Conservation (phyloP, 2,113 vertebrate species). For the Neomonachus schauinslandi region DNA sequence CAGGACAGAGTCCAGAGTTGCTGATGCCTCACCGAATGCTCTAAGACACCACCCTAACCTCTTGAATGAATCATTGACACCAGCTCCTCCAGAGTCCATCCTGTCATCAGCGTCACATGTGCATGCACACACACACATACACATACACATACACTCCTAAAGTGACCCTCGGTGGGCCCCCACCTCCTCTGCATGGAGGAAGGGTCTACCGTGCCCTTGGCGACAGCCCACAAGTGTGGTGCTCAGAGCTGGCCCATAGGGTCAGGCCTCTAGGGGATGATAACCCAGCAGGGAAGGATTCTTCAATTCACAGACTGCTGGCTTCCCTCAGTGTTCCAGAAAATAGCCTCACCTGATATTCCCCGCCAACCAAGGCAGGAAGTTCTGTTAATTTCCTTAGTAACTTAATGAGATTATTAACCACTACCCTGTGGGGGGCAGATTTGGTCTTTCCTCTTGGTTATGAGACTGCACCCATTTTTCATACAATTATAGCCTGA, state of each 20-base stretch:
- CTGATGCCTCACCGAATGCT: neutral
- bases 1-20: neutral
- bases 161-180: neutral
- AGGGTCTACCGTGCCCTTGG: neutral
- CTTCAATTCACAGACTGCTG: neutral
- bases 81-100: neutral
- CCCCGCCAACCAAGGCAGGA: slow-evolving; percentile 33
- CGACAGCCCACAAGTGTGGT: no score
- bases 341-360: neutral
- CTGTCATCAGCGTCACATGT: neutral
- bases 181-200: neutral
- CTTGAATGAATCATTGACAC: neutral
- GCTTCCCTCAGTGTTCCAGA: neutral
- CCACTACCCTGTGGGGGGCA: slow-evolving; percentile 5
- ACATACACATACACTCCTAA: neutral
- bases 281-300: neutral
- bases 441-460: slow-evolving; percentile 60
- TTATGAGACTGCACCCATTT: slow-evolving; percentile 66
- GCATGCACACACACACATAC: neutral
- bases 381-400: slow-evolving; percentile 68
- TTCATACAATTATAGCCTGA: slow-evolving; percentile 59
- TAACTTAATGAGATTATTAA: slow-evolving; percentile 74
- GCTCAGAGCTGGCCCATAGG: neutral
- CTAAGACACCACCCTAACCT: neutral
- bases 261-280: neutral